Base-by-base conservation (phyloP, 1,140 invertebrate species). In the Listronotus oregonensis region DNA sequence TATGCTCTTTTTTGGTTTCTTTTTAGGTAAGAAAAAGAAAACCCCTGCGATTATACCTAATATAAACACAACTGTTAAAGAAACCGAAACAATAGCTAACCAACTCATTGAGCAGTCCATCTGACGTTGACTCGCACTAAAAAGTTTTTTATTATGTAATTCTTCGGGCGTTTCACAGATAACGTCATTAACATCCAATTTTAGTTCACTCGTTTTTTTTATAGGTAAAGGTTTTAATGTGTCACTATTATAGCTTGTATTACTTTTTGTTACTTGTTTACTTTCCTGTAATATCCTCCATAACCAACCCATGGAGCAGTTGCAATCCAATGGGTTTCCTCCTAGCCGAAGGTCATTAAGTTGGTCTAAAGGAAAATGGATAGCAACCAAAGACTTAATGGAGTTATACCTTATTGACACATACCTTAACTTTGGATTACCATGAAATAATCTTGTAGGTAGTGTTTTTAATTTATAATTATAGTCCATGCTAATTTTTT, bases 271-370 rank as follows among this genome's bases (percentile, higher is more conserved):
- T 15, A 79, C 75, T 18, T 56, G 47, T 66, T 76, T 80, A 78
- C 82, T 81, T 51, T 84, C 82, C 69, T 84, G 82, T 31, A 85
- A 83, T 18, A 93, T 80, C 70, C 88, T 87, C 91, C 91, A 93
- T 3, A 95, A 80, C 92, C 92, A 95, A 43, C 90, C 82, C 51
- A 94, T 78, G 14, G 92, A 93, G 73, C 93, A 95, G 79, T 95
- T 95, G 79, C 93, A 96, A 55, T 88, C 82, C 47, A 95, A 83
- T 1, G 92, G 92, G 81, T 95, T 94, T 12, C 90, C 90, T 27
- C 88, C 87, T 18, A 95, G 82, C 67, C 86, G 84, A 1, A 93
- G 80, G 55, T 84, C 84, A 70, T 85, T 82, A 62, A 93, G 75
- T 54, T 86, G 85, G 75, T 92, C 90, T 55, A 92, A 83, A 9